Base-by-base conservation (phyloP, 2,113 vertebrate species). In the Urocolius indicus region DNA sequence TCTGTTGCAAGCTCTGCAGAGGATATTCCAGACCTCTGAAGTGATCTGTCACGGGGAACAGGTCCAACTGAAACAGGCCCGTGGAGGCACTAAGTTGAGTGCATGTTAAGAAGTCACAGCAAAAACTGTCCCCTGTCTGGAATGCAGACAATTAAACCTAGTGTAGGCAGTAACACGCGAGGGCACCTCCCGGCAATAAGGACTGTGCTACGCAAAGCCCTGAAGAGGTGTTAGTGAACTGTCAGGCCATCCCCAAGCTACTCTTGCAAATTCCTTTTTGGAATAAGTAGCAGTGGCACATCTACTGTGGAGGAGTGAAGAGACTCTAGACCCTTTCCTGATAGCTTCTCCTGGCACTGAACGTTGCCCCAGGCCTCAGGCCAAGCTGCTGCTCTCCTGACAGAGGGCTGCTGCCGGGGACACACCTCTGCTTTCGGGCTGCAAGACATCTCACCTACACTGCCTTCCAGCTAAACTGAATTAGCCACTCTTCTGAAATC, bases 391-490 rank as follows among this genome's bases (percentile, higher is more conserved):
- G 29, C 22, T 80, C 12, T 76, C 46, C 80, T 67, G 51, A 11
- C 54, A 80, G 67, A 12, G 72, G 30, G 22, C 71, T 55, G 32
- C 34, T 81, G 46, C 80, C 1, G 0, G 29, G 43, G 16, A 34
- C 48, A 38, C 48, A 67, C 9, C 27, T 32, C 38, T n/a, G 0
- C 52, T 63, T 84, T 45, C 72, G 74, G 48, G 10, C 58, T 68
- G 27, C 16, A 62, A 65, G 59, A 6, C 0, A 0, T 72, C 59
- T 30, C 59, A 15, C 0, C 0, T 78, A 1, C 1, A 0, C 16
- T 88, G 9, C 3, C 20, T 78, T 71, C 23, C 48, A 77, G 68
- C 51, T 84, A n/a, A 84, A 55, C 18, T 30, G n/a, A 8, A 24
- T 54, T 93, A 3, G 1, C 52, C 2, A 8, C 41, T 54, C 46